phyloP scores from a whole-genome alignment of 2,113 vertebrate genomes.

The Coryphaenoides rupestris region DNA sequence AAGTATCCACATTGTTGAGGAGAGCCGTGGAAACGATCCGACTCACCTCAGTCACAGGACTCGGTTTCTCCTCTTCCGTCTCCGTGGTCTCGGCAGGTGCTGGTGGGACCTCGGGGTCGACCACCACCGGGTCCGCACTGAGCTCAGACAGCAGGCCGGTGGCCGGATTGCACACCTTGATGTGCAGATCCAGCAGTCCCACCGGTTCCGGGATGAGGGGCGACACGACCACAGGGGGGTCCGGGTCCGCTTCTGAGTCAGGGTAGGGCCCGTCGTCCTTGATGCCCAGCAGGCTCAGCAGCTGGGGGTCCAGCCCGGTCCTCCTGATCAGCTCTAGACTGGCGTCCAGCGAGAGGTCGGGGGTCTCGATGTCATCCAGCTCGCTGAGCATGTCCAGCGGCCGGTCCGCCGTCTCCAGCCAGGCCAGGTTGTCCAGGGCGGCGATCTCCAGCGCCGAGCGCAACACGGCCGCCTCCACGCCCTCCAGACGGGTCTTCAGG shows the following conservation, averaged over 20 bases:
- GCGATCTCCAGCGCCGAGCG: conserved; percentile 65
- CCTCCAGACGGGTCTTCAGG: conserved; percentile 45
- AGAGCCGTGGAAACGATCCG: neutral
- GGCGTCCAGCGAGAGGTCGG: conserved; percentile 47
- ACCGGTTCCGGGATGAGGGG: neutral
- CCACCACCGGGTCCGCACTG: neutral
- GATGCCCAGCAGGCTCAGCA: conserved; percentile 44
- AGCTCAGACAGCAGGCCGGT: neutral
- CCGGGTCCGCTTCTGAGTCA: conserved; percentile 1
- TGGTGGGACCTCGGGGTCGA: neutral
- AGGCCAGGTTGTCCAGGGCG: conserved; percentile 40
- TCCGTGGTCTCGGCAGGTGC: conserved; percentile 25
- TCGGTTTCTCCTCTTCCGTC: conserved; percentile 12
- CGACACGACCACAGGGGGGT: conserved; percentile 7
- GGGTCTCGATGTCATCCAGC: conserved; percentile 10
- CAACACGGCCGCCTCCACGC: conserved; percentile 59
- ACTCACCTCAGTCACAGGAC: conserved; percentile 39
- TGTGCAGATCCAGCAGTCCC: neutral
- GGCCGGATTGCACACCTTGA: neutral
- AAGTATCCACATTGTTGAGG: neutral
- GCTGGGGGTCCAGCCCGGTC: conserved; percentile 41
- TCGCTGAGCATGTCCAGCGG: neutral
- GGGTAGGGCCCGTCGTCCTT: conserved; percentile 4
- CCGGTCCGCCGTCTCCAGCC: neutral
- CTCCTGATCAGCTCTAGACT: conserved; percentile 53